Evolutionary conservation across 2,113 vertebrate genomes (phyloP).

Genomic region (Dromas ardeola): DNA sequence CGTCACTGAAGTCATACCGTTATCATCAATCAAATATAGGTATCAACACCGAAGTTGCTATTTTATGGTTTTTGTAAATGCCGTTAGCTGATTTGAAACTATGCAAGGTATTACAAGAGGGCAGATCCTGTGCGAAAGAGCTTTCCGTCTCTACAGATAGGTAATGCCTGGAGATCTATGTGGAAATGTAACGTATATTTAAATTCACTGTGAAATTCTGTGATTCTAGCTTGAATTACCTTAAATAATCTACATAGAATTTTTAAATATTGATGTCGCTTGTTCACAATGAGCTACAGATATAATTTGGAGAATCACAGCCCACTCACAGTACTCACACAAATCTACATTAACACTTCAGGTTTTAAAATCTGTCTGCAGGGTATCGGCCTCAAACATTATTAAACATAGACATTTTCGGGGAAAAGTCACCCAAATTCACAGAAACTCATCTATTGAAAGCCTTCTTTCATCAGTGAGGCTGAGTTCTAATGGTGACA

Average conservation of each 20-base stretch:
- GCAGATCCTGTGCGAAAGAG: background rate
- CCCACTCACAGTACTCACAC: rapidly evolving
- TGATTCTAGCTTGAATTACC: background rate
- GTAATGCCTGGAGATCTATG: background rate
- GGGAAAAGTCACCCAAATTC: background rate
- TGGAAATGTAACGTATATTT: background rate
- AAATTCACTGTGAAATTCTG: background rate
- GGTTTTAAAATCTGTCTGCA: background rate
- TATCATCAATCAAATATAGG: background rate
- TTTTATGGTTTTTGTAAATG: background rate
- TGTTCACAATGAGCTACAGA: background rate
- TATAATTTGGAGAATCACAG: background rate
- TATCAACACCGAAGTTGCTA: background rate
- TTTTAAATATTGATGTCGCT: background rate
- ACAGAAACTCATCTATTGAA: background rate
- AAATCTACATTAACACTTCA: background rate
- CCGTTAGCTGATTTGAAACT: background rate
- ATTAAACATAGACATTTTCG: background rate
- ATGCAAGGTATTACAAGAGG: background rate
- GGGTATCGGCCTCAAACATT: background rate
- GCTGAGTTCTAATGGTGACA: background rate
- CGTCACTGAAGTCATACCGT: background rate
- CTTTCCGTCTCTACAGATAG: background rate
- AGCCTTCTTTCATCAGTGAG: background rate
- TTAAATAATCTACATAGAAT: background rate